Conservation (phyloP, 2,113 vertebrate genomes). For the Ochotona curzoniae region DNA sequence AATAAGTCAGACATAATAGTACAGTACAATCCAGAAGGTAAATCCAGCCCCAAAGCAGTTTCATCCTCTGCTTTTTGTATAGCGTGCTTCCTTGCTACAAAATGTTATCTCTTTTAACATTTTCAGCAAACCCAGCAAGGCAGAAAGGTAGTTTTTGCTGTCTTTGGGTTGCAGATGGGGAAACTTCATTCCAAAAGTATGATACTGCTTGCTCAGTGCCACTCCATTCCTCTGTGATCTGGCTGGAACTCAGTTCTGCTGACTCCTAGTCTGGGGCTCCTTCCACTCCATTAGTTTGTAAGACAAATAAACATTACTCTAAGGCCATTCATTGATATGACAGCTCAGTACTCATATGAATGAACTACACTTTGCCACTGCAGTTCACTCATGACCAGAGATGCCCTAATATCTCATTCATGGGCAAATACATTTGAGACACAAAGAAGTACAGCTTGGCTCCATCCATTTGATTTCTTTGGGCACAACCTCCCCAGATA, state of each 20-base stretch:
- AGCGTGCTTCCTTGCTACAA: background rate
- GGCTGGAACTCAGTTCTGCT: background rate
- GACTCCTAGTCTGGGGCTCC: conserved; percentile 43
- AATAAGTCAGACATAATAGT: conserved; percentile 35
- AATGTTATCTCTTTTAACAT: background rate
- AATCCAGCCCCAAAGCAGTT: background rate
- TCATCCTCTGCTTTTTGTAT: background rate
- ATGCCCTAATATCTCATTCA: conserved; percentile 45
- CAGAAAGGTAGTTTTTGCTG: conserved; percentile 2
- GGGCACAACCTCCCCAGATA: background rate
- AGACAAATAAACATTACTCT: background rate
- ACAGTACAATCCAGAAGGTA: background rate
- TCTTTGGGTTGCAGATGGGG: background rate
- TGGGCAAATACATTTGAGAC: background rate
- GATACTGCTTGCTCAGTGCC: background rate
- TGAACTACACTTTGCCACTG: background rate
- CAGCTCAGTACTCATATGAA: background rate
- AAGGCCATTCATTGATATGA: conserved; percentile 5
- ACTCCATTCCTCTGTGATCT: background rate
- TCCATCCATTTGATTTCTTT: conserved; percentile 33
- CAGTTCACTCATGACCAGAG: background rate
- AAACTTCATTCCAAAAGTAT: background rate
- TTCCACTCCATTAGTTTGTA: conserved; percentile 29
- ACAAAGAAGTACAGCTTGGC: conserved; percentile 36
- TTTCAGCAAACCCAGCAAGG: background rate